Evolutionary conservation across 2,113 vertebrate species (phyloP), one percentile per base, ranked within the genome.

Genomic region (Notiomystis cincta): DNA sequence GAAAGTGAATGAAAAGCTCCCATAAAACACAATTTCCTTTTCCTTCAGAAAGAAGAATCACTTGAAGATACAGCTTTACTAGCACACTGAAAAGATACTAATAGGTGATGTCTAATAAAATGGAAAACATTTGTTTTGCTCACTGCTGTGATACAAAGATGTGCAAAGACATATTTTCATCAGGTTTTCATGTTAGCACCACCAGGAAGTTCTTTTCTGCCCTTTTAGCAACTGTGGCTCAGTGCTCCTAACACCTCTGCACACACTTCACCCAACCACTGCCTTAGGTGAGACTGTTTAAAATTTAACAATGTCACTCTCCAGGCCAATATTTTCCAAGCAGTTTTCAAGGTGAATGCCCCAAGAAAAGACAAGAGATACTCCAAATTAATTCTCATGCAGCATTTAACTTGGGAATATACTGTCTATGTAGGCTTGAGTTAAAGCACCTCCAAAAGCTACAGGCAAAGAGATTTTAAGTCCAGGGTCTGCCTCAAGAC

Each of bases 1-100:
- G 65, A 20, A 42, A 62, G 54, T 70, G 72, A 94, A 93, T 28
- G 28, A 75, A 93, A 93, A 95, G 31, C 64, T 93, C 90, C 56
- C 44, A 82, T 83, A 90, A 97, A 91, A 83, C 35, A 90, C 24
- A 51, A 88, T 86, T 93, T 91, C 56, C 50, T 90, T 66, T 78
- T 58, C 71, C 44, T 83, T 90, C 54, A 71, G 71, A 88, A 85
- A 40, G 47, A 47, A 82, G 58, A 38, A 71, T 79, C 90, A 77
- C 60, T 88, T 88, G n/a, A 78, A 67, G 47, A 95, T 75, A 58
- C 75, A 93, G 54, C 24, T 90, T 93, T 94, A 48, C 28, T 60
- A 48, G 23, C 40, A 45, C 22, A 58, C 31, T 88, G 75, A 64
- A 90, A 92, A 81, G 47, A 51, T 20, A 58, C 25, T 80, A 48